Conservation (phyloP, 2,888 invertebrate species). For the Lordiphosa fenestrarum region DNA sequence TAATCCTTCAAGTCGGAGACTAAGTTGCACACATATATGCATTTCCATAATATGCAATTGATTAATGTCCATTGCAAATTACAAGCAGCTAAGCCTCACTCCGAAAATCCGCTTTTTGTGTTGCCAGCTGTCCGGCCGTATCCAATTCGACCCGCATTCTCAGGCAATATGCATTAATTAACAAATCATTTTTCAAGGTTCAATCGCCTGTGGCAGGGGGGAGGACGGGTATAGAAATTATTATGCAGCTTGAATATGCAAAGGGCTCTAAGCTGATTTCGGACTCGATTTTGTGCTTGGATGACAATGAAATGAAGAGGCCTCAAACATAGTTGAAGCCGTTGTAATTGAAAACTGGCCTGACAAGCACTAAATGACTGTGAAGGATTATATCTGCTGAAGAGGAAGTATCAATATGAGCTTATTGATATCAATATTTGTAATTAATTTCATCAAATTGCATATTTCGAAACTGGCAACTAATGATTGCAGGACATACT, state of each 20-base stretch:
- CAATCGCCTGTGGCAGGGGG: conserved; percentile 1
- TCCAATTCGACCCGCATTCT: not conserved
- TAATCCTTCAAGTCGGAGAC: conserved; percentile 13
- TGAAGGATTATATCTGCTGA: conserved; percentile 6
- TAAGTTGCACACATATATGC: conserved; percentile 24
- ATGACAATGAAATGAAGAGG: conserved; percentile 6
- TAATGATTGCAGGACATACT: not conserved
- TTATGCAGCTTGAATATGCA: conserved; percentile 38
- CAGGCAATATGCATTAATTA: conserved; percentile 27
- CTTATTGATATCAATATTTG: not conserved
- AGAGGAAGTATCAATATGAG: conserved; percentile 2
- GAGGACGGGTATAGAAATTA: conserved; percentile 20
- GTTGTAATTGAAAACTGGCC: conserved; percentile 11
- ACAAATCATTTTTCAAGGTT: conserved; percentile 29
- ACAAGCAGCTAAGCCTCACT: conserved; percentile 42
- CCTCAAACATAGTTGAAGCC: conserved; percentile 6
- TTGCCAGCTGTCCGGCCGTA: too few relatives aligned
- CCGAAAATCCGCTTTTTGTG: not conserved
- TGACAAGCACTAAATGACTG: conserved; percentile 9
- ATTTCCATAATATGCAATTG: conserved; percentile 62
- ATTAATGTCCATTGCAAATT: conserved; percentile 69
- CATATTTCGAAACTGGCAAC: not conserved
- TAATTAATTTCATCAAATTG: conserved; percentile 6
- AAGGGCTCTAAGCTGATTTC: conserved; percentile 21
- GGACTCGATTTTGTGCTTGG: conserved; percentile 26